Percentiles rank a stretch among this genome's conserved stretches.
Conservation (phyloP, 2,113 vertebrate genomes). For the Phaethon lepturus region DNA sequence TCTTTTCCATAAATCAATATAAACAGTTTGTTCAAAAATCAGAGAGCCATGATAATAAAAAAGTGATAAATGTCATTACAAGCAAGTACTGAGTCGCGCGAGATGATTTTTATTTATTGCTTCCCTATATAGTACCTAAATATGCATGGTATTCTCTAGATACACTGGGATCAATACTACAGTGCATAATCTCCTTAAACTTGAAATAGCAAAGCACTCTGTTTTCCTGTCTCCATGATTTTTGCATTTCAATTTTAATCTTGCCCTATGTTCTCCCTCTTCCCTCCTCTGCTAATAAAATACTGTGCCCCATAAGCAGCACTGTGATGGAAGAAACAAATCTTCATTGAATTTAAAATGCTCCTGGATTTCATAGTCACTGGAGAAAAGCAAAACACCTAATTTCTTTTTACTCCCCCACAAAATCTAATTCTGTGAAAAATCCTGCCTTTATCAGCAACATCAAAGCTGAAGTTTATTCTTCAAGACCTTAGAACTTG, state of each 20-base stretch:
- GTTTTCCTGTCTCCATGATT: neutral
- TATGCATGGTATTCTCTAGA: neutral
- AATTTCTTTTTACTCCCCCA: neutral
- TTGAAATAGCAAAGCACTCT: neutral
- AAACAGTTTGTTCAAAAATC: neutral
- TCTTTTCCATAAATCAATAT: neutral
- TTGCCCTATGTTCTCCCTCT: neutral
- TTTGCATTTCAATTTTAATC: neutral
- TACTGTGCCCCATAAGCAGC: neutral
- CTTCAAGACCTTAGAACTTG: neutral
- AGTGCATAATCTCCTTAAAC: neutral
- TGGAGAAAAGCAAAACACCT: neutral
- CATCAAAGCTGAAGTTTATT: conserved; percentile 16
- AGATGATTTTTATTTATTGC: neutral
- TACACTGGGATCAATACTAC: neutral
- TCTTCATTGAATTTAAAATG: neutral
- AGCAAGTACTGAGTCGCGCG: neutral
- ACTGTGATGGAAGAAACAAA: neutral
- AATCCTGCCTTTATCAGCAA: neutral
- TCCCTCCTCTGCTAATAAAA: neutral
- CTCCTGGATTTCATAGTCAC: neutral
- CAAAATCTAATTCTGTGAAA: neutral
- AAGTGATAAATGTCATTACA: neutral
- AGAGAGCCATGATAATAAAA: neutral
- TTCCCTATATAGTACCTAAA: neutral